Evolutionary conservation across 2,113 vertebrate species (phyloP).

Genomic region (Charadrius vociferus): DNA sequence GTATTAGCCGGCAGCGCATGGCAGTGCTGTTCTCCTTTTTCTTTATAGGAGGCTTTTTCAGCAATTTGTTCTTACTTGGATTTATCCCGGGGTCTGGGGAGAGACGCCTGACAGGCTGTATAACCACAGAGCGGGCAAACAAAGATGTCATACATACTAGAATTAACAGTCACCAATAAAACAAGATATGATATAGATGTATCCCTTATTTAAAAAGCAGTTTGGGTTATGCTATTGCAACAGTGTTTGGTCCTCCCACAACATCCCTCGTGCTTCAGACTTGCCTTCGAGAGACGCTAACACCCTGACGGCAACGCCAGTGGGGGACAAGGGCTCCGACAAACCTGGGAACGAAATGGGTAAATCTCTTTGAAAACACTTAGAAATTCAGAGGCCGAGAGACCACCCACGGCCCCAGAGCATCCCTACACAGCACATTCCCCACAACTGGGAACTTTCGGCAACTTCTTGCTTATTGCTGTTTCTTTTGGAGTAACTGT

Average conservation of each 20-base stretch:
- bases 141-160: background rate
- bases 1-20: accelerated
- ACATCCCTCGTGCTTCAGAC: background rate
- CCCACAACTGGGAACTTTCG: background rate
- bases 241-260: background rate
- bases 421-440: background rate
- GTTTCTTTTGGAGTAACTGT: background rate
- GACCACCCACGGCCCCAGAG: background rate
- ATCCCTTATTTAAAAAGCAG: no score
- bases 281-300: background rate
- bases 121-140: accelerated
- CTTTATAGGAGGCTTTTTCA: background rate
- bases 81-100: background rate
- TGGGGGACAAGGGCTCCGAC: background rate
- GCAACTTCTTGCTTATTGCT: background rate
- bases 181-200: background rate
- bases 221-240: background rate
- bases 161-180: background rate
- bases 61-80: background rate
- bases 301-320: background rate
- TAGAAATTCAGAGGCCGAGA: background rate
- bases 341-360: background rate
- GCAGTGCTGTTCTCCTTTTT: background rate
- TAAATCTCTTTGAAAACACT: background rate
- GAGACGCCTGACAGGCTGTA: no score